Conservation (phyloP, 2,888 invertebrate species). For the Pinctada fucata region DNA sequence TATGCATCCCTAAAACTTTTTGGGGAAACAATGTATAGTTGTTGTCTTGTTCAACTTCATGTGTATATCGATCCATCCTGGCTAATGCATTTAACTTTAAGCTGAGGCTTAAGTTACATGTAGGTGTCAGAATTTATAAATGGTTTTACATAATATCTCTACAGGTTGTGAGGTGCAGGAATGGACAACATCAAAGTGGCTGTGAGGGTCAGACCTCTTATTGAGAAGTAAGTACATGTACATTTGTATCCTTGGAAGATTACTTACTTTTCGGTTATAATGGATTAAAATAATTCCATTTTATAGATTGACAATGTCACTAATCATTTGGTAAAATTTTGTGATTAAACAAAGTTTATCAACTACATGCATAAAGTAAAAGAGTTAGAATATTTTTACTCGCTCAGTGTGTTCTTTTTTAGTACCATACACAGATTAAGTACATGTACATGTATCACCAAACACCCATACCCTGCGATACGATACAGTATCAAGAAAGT, state of each 20-base stretch:
- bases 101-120: no score
- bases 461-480: no score
- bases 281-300: background rate
- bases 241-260: background rate
- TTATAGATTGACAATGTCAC: background rate
- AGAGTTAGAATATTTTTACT: background rate
- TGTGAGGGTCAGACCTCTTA: constrained; percentile 68
- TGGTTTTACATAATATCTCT: no score
- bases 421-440: background rate
- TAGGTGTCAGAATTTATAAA: no score
- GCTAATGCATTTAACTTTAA: no score
- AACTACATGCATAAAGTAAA: background rate
- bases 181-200: constrained; percentile 69
- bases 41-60: no score
- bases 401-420: no score
- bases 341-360: background rate
- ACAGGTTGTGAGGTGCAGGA: no score
- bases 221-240: constrained; percentile 62
- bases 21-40: no score
- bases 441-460: background rate
- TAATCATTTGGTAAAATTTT: background rate
- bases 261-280: background rate
- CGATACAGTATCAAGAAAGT: no score
- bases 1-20: no score
- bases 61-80: no score